These are phyloP conservation scores for Gallinago undulata DNA, from an alignment of 2,113 vertebrate species.

Conservation along the genomic window DNA sequence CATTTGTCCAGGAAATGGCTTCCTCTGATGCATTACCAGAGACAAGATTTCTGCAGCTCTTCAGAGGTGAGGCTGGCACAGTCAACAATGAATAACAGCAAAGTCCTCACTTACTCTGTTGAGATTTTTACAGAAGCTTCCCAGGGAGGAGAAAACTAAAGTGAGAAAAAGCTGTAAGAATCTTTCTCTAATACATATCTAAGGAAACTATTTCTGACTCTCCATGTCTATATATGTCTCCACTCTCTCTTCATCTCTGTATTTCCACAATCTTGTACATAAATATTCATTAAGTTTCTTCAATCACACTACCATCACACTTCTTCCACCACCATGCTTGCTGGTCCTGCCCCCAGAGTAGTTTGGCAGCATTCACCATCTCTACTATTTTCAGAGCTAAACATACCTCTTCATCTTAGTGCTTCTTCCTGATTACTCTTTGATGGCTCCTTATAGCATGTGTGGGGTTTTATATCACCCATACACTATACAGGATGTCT, in stretches of 20 bases:
- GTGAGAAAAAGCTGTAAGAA: background rate
- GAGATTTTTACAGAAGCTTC: background rate
- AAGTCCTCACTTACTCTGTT: background rate
- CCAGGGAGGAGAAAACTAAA: background rate
- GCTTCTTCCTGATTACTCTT: background rate
- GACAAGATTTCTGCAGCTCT: background rate
- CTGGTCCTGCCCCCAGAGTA: background rate
- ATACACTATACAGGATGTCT: background rate
- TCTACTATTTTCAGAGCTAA: background rate
- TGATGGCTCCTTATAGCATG: background rate
- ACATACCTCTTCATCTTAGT: background rate
- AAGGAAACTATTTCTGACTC: constrained; percentile 9
- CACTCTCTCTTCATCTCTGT: background rate
- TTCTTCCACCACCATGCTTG: background rate
- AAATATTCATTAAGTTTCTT: background rate
- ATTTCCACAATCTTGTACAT: background rate
- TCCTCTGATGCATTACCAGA: background rate
- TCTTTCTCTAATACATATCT: background rate
- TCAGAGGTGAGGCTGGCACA: background rate
- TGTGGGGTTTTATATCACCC: background rate
- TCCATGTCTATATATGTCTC: background rate
- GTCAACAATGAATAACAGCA: background rate
- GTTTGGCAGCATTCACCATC: background rate
- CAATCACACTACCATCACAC: background rate
- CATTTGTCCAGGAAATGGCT: background rate